Evolutionary conservation across 2,113 vertebrate species (phyloP).

Genomic region (Pollachius pollachius): DNA sequence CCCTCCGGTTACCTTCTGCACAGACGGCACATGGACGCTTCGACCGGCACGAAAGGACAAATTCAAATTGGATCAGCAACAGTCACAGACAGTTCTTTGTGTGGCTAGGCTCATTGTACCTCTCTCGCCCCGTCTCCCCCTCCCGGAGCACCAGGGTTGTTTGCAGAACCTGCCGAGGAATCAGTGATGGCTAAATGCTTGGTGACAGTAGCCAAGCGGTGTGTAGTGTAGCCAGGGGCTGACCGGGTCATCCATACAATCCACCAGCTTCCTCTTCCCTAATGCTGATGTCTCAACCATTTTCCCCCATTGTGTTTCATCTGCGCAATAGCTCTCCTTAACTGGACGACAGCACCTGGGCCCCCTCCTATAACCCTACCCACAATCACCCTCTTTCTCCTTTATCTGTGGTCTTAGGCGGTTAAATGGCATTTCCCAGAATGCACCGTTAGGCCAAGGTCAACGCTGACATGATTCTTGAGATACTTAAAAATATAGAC

Average conservation of each 20-base stretch:
- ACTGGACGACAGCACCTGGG: slow-evolving; percentile 6
- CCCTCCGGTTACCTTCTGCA: too few relatives aligned
- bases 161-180: slow-evolving; percentile 21
- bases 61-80: slow-evolving; percentile 32
- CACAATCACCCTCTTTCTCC: slow-evolving; percentile 2
- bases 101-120: slow-evolving; percentile 4
- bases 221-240: slow-evolving; percentile 14
- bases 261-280: slow-evolving; percentile 27
- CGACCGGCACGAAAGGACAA: slow-evolving; percentile 11
- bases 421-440: slow-evolving; percentile 49
- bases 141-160: slow-evolving; percentile 23
- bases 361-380: neutral
- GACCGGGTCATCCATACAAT: slow-evolving; percentile 5
- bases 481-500: slow-evolving; percentile 6
- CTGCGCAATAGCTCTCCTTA: slow-evolving; percentile 17
- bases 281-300: slow-evolving; percentile 43
- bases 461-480: slow-evolving; percentile 20
- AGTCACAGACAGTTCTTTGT: neutral
- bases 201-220: slow-evolving; percentile 20
- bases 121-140: neutral
- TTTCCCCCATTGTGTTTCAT: slow-evolving; percentile 9
- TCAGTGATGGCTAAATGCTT: slow-evolving; percentile 33
- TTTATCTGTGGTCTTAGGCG: slow-evolving; percentile 41
- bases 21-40: neutral
- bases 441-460: slow-evolving; percentile 40